Conservation (phyloP, 1,140 invertebrate species). For the Philaenus spumarius region DNA sequence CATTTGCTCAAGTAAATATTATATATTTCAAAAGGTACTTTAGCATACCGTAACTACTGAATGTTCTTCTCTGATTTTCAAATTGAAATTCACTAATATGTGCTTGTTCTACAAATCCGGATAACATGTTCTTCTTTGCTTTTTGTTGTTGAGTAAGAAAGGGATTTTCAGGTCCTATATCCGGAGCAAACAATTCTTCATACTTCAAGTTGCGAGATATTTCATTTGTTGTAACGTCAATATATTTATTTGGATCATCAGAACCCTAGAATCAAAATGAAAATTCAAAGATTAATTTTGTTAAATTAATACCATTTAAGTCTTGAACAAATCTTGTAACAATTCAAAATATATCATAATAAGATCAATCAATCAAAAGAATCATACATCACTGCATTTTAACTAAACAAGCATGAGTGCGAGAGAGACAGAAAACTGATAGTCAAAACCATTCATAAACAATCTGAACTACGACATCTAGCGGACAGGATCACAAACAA, state of each 20-base stretch:
- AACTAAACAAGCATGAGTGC: no score
- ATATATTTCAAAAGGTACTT: constrained; percentile 6
- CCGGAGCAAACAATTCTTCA: constrained; percentile 91
- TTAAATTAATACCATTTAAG: not conserved
- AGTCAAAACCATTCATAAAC: no score
- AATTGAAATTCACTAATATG: constrained; percentile 97
- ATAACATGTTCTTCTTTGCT: constrained; percentile 82
- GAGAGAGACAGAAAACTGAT: no score
- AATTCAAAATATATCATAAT: no score
- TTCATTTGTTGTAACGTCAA: constrained; percentile 72
- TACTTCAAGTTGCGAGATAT: constrained; percentile 89
- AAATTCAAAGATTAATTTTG: no score
- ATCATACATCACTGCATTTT: no score
- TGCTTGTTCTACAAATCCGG: constrained; percentile 92
- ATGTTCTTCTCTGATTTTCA: constrained; percentile 95
- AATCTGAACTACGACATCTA: no score
- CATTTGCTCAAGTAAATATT: not conserved
- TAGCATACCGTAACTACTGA: constrained; percentile 74
- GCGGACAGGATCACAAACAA: no score
- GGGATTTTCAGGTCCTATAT: constrained; percentile 85
- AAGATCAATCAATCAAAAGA: no score
- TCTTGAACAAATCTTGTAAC: no score
- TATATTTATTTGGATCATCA: constrained; percentile 48
- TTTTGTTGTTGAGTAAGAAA: constrained; percentile 83
- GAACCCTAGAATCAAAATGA: constrained; percentile 42